Evolutionary conservation across 2,113 vertebrate genomes (phyloP).

Genomic region (Phylloscopus trochilus): DNA sequence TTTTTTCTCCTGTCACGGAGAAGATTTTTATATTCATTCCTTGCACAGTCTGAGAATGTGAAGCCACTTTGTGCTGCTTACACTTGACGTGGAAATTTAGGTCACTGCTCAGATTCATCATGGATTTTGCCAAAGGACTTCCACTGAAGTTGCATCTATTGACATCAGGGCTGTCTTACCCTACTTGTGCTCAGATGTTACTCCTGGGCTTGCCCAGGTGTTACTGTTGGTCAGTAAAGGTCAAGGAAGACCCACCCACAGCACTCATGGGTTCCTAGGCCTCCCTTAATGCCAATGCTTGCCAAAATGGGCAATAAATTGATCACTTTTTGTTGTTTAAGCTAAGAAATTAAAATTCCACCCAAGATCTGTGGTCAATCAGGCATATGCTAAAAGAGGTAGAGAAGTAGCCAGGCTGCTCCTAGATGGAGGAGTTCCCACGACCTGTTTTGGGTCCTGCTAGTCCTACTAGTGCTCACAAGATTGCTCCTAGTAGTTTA

Average conservation of each 20-base stretch:
- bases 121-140: not conserved
- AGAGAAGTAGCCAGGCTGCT: not conserved
- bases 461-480: not conserved
- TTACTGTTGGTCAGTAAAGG: not conserved
- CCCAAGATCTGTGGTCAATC: accelerated
- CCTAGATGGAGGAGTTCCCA: not conserved
- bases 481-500: not conserved
- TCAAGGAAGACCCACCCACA: not conserved
- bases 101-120: not conserved
- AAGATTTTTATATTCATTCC: not conserved
- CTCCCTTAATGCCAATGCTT: not conserved
- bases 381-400: not conserved
- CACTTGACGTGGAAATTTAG: not conserved
- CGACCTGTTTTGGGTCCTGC: not conserved
- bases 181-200: not conserved
- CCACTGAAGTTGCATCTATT: not conserved
- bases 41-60: not conserved
- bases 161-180: not conserved
- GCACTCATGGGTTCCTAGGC: not conserved
- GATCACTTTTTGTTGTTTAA: not conserved
- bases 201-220: not conserved
- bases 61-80: not conserved
- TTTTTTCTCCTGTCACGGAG: not conserved
- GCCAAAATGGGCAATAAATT: not conserved
- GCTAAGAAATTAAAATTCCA: not conserved